Base-by-base conservation (phyloP, 1,140 invertebrate species). In the Procambarus clarkii region DNA sequence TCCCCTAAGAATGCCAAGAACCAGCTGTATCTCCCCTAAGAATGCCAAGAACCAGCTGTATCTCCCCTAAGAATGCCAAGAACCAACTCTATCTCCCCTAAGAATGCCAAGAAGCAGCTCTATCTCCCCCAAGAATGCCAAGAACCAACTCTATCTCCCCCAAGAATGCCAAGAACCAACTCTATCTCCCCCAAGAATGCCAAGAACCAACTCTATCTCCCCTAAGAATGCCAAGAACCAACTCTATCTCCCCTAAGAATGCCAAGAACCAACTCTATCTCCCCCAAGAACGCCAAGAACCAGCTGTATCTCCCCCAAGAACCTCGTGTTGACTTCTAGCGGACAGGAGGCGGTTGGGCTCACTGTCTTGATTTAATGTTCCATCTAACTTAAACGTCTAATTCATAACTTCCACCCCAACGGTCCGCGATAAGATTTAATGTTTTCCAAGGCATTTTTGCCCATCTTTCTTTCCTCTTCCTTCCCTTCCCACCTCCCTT, bases 311-410 rank as follows among this genome's bases (percentile, higher is more conserved):
- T 34, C 34, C 34, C 34, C 34, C 34, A 34, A 34, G 34, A 34
- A 34, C 34, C 15, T 46, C 77, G 77, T 79, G 74, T 87, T 87
- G 79, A 79, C 86, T 79, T 77, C 50, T 45, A 54, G 79, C 76
- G 86, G 76, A 87, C 54, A 50, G 50, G 79, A 45, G 76, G 77
- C 86, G 79, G 79, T 87, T 77, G 79, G 76, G 76, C 64, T 77
- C 76, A 87, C 76, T 87, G 77, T 48, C 76, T 87, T 87, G 86
- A 87, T 87, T 87, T 87, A 87, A 87, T 87, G 86, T 87, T 24
- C 84, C 84, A 50, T 76, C 77, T 86, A 77, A 86, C 69, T 60
- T 60, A 50, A 77, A 86, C 69, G 45, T 76, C 34, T 86, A 80
- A 80, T 80, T 87, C 77, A 80, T 87, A 87, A 87, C 58, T 87